A percentile compares a stretch with the other conserved stretches of the same genome.
Conservation (phyloP, 2,797 vertebrate genomes). For the Rhinella marina region DNA sequence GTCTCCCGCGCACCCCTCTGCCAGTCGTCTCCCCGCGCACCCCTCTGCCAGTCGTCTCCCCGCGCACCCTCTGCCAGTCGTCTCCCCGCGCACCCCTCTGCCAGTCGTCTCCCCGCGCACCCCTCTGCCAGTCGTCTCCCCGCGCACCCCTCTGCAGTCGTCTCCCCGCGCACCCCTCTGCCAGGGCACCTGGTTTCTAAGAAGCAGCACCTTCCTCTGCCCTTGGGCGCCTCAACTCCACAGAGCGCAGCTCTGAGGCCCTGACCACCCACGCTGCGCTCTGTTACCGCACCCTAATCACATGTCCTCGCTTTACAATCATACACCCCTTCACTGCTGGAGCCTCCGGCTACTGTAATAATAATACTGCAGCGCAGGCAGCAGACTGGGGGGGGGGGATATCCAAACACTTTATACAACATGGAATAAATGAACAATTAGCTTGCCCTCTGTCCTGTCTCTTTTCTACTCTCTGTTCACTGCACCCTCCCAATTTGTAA, state of each 20-base stretch:
- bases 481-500: conserved; percentile 67
- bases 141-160: no score
- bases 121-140: no score
- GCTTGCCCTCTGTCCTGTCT: conserved; percentile 69
- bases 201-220: conserved; percentile 64
- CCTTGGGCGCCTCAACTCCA: background rate
- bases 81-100: no score
- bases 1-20: no score
- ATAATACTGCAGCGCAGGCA: background rate
- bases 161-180: conserved; percentile 63
- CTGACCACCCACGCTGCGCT: conserved; percentile 51
- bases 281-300: background rate
- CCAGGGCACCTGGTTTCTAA: conserved; percentile 65
- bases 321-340: background rate
- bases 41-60: conserved; percentile 69
- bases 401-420: conserved; percentile 25
- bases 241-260: background rate
- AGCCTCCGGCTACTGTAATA: background rate
- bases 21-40: conserved; percentile 41
- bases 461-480: conserved; percentile 67
- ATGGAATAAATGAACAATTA: conserved; percentile 58
- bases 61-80: no score
- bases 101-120: no score
- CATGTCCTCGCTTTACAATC: background rate
- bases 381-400: background rate